Conservation (phyloP, 2,113 vertebrate species). For the Plestiodon gilberti region DNA sequence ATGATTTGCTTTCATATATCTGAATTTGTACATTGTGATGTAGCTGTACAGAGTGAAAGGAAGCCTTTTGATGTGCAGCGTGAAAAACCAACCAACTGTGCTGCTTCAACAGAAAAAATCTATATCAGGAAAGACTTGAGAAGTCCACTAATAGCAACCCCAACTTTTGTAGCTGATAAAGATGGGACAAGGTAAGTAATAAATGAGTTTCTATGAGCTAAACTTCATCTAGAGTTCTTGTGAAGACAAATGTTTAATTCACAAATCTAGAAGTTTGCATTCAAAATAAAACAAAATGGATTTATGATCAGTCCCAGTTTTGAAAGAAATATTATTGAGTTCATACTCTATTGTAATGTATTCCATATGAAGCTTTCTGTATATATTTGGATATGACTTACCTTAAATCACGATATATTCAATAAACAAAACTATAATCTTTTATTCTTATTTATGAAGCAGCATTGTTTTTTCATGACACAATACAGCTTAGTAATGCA, state of each 20-base stretch:
- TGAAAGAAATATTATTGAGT: not conserved
- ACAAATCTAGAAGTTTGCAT: not conserved
- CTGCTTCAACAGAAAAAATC: slow-evolving; percentile 97
- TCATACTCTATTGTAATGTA: not conserved
- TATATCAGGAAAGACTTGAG: slow-evolving; percentile 96
- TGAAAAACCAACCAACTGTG: slow-evolving; percentile 96
- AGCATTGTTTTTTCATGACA: not conserved
- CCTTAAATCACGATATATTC: not conserved
- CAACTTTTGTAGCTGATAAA: slow-evolving; percentile 95
- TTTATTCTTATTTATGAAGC: not conserved
- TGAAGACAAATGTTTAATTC: not conserved
- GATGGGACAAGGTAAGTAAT: slow-evolving; percentile 85
- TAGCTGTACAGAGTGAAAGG: slow-evolving; percentile 97
- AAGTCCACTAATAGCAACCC: slow-evolving; percentile 95
- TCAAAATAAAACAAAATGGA: not conserved
- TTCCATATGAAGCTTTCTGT: not conserved
- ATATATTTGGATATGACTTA: not conserved
- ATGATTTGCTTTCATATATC: slow-evolving; percentile 48
- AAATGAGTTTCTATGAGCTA: accelerated
- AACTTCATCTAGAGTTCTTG: not conserved
- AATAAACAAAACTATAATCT: not conserved
- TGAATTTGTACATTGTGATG: slow-evolving; percentile 42
- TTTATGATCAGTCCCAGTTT: not conserved
- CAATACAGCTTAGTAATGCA: not conserved
- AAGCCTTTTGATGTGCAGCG: slow-evolving; percentile 95